These are phyloP conservation scores for Apamea epomidion DNA, from an alignment of 2,888 invertebrate species.

Conservation along the genomic window DNA sequence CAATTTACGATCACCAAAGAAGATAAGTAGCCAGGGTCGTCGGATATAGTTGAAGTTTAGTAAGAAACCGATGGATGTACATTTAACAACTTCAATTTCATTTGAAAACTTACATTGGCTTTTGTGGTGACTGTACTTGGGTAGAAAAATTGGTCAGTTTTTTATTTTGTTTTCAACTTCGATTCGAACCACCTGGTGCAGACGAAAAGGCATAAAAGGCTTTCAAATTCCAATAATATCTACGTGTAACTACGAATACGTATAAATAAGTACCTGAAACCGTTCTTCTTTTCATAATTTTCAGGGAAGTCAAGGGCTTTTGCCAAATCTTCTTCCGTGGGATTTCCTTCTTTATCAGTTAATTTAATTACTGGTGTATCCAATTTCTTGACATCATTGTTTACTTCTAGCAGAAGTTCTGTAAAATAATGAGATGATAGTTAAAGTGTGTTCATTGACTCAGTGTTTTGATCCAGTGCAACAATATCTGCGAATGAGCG, in stretches of 20 bases:
- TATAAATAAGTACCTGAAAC: slow-evolving; percentile 27
- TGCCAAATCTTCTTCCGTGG: slow-evolving; percentile 28
- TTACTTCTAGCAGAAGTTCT: slow-evolving; percentile 47
- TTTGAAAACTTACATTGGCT: background rate
- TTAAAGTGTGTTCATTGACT: background rate
- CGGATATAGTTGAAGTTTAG: background rate
- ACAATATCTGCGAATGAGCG: background rate
- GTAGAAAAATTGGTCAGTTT: background rate
- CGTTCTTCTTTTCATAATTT: slow-evolving; percentile 33
- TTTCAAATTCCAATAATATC: background rate
- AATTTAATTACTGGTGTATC: slow-evolving; percentile 49
- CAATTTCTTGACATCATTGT: slow-evolving; percentile 23
- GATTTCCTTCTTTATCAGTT: slow-evolving; percentile 38
- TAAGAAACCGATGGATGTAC: background rate
- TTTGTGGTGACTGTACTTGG: background rate
- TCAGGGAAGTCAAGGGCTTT: slow-evolving; percentile 9
- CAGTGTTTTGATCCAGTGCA: background rate
- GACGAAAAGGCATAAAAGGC: background rate
- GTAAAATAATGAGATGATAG: background rate
- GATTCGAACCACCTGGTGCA: background rate
- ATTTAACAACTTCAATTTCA: background rate
- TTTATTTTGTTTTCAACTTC: background rate
- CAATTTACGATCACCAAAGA: no score
- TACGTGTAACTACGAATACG: no score
- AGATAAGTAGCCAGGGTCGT: no score